Conservation (phyloP, 2,888 invertebrate species). For the Caenorhabditis zanzibari region DNA sequence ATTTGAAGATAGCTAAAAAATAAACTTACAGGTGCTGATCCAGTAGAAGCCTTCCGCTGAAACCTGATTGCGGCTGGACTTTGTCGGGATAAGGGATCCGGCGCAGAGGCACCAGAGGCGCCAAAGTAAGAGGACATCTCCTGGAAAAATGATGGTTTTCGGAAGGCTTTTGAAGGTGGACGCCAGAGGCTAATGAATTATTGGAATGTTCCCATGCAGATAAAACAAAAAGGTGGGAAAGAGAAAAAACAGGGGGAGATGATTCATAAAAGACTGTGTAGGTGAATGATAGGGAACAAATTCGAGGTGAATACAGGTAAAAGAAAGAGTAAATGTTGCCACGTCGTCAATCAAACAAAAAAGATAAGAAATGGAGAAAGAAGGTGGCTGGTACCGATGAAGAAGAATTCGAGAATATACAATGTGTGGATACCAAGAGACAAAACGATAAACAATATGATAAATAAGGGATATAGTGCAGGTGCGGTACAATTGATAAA, state of each 20-base stretch:
- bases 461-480: constrained; percentile 57
- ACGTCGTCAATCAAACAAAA: constrained; percentile 54
- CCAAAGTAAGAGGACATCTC: constrained; percentile 64
- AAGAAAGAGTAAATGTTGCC: constrained; percentile 36
- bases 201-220: constrained; percentile 60
- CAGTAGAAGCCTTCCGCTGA: constrained; percentile 63
- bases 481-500: constrained; percentile 44
- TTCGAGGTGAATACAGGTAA: constrained; percentile 11
- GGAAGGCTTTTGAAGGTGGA: constrained; percentile 34
- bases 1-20: neutral
- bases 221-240: constrained; percentile 55
- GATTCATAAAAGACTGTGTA: constrained; percentile 36
- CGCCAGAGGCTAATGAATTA: constrained; percentile 20
- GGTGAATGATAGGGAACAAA: constrained; percentile 19
- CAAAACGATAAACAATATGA: constrained; percentile 59
- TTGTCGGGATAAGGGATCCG: constrained; percentile 35
- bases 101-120: constrained; percentile 43
- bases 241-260: neutral
- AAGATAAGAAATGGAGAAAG: constrained; percentile 18
- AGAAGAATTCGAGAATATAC: constrained; percentile 3
- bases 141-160: constrained; percentile 43
- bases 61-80: constrained; percentile 69
- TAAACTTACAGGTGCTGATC: constrained; percentile 64
- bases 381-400: constrained; percentile 49
- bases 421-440: constrained; percentile 40